Evolutionary conservation across 2,797 vertebrate genomes (phyloP).

Genomic region (Phoebastria nigripes): DNA sequence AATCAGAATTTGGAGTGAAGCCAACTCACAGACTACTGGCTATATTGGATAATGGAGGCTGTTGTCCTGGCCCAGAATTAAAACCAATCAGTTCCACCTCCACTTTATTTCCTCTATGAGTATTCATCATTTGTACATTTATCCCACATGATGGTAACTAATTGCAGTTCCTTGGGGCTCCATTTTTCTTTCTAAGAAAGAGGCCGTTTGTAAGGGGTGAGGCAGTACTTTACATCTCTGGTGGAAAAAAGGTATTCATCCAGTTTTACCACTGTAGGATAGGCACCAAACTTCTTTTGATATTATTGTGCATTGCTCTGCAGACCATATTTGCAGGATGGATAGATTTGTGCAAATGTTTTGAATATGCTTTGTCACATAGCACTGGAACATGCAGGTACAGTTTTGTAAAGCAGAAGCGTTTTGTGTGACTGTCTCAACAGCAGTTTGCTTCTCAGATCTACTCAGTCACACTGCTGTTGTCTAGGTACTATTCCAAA

Average conservation of each 20-base stretch:
- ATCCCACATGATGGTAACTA: not conserved
- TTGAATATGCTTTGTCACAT: not conserved
- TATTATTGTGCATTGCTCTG: not conserved
- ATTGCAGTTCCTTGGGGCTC: not conserved
- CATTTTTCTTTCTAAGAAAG: not conserved
- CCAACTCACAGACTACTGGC: not conserved
- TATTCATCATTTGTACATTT: not conserved
- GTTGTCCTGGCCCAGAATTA: not conserved
- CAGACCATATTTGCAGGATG: not conserved
- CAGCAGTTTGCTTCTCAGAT: not conserved
- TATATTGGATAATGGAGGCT: not conserved
- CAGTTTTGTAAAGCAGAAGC: not conserved
- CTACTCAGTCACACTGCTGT: not conserved
- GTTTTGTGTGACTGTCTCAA: not conserved
- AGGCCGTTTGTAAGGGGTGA: not conserved
- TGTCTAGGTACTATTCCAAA: not conserved
- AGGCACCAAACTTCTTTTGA: not conserved
- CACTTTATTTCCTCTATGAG: not conserved
- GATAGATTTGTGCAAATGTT: not conserved
- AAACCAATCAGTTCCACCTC: not conserved
- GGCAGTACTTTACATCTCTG: not conserved
- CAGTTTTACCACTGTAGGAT: not conserved
- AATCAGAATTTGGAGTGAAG: constrained; percentile 3
- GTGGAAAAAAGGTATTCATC: not conserved
- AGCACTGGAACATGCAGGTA: not conserved